Conservation (phyloP, 2,888 invertebrate genomes). For the Yponomeuta evonymella region DNA sequence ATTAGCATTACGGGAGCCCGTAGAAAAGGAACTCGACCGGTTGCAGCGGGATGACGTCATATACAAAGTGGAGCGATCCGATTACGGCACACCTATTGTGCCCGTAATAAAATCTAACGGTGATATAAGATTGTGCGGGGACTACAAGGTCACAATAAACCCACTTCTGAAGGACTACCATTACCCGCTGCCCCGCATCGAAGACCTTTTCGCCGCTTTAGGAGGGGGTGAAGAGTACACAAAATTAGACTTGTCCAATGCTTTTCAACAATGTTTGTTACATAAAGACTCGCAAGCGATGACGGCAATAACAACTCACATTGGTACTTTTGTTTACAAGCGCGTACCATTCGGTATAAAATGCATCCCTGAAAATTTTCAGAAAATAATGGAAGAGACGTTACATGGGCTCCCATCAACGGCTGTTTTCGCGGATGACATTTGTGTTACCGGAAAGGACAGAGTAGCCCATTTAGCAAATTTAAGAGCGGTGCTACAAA, state of each 20-base stretch:
- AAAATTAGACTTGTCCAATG: constrained; percentile 27
- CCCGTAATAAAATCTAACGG: constrained; percentile 1
- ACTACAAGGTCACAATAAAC: constrained; percentile 27
- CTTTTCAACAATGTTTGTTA: constrained; percentile 25
- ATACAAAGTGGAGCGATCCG: constrained; percentile 9
- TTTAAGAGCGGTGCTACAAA: constrained; percentile 21
- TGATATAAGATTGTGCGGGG: constrained; percentile 25
- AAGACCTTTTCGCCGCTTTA: constrained; percentile 12
- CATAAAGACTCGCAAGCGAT: constrained; percentile 24
- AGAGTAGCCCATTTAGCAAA: constrained; percentile 21
- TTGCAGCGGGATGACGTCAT: constrained; percentile 10
- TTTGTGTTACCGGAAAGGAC: constrained; percentile 24
- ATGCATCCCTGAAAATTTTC: constrained; percentile 29
- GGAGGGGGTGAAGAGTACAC: constrained; percentile 25
- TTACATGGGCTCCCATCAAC: constrained; percentile 24
- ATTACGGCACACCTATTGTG: constrained; percentile 13
- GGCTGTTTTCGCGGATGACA: constrained; percentile 27
- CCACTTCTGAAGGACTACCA: neutral
- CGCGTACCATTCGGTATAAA: constrained; percentile 14
- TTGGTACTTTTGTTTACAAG: constrained; percentile 25
- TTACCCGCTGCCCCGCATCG: no score
- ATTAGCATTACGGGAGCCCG: constrained; percentile 5
- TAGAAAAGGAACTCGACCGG: constrained; percentile 10
- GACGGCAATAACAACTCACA: constrained; percentile 28
- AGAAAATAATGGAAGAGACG: constrained; percentile 29